phyloP scores from a whole-genome alignment of 2,113 vertebrate genomes.

The Choloepus hoffmanni region DNA sequence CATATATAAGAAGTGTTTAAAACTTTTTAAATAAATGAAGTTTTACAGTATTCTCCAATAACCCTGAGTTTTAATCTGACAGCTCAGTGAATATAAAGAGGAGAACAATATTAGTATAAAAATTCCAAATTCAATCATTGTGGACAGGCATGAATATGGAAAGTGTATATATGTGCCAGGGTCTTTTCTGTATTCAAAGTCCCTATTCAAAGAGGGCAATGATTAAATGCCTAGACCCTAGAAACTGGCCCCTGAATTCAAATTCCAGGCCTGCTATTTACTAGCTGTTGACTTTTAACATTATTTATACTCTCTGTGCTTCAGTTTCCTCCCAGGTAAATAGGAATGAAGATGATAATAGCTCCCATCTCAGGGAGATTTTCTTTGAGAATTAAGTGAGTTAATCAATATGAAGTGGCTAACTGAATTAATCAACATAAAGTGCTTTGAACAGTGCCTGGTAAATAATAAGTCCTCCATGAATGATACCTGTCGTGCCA shows the following conservation, averaged over 20 bases:
- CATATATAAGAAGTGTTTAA: not conserved
- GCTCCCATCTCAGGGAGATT: not conserved
- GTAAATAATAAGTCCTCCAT: not conserved
- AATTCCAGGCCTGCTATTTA: slow-evolving; percentile 13
- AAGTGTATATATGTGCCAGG: not conserved
- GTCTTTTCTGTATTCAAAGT: not conserved
- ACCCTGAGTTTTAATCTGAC: slow-evolving; percentile 15
- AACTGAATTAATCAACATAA: slow-evolving; percentile 17
- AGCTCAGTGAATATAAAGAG: slow-evolving; percentile 20
- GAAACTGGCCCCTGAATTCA: not conserved
- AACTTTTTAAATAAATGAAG: not conserved
- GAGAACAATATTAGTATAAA: slow-evolving; percentile 21
- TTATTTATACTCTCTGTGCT: not conserved
- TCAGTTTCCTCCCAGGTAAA: not conserved
- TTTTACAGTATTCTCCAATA: not conserved
- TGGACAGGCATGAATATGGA: not conserved
- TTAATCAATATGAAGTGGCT: not conserved
- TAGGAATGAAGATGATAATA: not conserved
- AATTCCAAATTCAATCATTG: slow-evolving; percentile 6
- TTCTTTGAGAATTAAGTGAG: slow-evolving; percentile 36
- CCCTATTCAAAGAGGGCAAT: not conserved
- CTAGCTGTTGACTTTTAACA: not conserved
- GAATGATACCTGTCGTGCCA: not conserved
- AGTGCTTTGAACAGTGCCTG: not conserved
- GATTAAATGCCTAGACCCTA: not conserved